Evolutionary conservation across 2,888 invertebrate species (phyloP).

Genomic region (Lasioglossum villosulum): DNA sequence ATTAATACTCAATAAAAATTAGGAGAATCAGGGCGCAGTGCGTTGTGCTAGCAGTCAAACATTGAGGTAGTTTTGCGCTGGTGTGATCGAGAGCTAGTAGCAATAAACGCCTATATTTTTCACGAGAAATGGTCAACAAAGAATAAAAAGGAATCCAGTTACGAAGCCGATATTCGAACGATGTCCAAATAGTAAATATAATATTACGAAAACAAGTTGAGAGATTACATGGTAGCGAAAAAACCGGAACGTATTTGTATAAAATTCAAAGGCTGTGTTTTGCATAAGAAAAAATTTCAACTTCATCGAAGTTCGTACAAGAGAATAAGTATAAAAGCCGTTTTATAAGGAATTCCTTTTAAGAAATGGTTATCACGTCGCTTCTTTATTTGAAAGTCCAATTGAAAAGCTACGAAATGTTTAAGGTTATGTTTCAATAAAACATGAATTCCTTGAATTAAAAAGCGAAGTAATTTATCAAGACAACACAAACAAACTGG

Average conservation of each 20-base stretch:
- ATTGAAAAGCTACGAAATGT: conserved; percentile 47
- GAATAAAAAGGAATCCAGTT: conserved; percentile 30
- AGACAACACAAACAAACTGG: conserved; percentile 45
- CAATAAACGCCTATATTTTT: conserved; percentile 56
- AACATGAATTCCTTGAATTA: conserved; percentile 47
- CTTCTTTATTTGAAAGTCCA: conserved; percentile 40
- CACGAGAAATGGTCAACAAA: conserved; percentile 40
- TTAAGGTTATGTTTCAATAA: conserved; percentile 69
- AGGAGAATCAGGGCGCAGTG: conserved; percentile 57
- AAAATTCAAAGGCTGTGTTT: conserved; percentile 53
- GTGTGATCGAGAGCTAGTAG: conserved; percentile 61
- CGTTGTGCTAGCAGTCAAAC: conserved; percentile 66
- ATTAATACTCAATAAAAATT: conserved; percentile 46
- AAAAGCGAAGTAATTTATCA: conserved; percentile 27
- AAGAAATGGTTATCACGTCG: conserved; percentile 46
- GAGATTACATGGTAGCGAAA: conserved; percentile 51
- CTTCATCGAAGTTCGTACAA: conserved; percentile 17
- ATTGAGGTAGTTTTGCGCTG: conserved; percentile 69
- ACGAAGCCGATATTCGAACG: conserved; percentile 26
- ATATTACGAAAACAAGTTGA: conserved; percentile 38
- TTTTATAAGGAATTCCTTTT: conserved; percentile 31
- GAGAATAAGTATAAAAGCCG: conserved; percentile 15
- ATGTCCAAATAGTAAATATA: conserved; percentile 38
- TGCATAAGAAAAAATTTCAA: conserved; percentile 28
- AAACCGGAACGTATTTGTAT: conserved; percentile 60